Percentiles rank a stretch among this genome's conserved stretches.
Conservation (phyloP, 2,797 vertebrate genomes). For the Vultur gryphus region DNA sequence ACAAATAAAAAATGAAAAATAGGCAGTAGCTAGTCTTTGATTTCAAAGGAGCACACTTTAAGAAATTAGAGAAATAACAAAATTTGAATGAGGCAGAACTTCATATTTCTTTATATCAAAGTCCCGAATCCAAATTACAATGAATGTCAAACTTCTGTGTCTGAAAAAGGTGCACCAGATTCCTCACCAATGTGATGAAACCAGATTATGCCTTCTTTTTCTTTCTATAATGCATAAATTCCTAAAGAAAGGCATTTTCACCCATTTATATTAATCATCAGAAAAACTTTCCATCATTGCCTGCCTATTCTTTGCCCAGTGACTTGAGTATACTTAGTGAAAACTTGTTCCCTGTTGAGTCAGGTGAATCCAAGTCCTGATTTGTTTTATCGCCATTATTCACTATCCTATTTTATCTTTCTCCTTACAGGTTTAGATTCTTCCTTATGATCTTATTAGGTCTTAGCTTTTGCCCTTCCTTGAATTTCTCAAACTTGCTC, state of each 20-base stretch:
- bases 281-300: rapidly evolving
- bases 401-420: neutral
- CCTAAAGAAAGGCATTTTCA: neutral
- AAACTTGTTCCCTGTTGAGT: neutral
- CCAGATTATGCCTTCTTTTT: rapidly evolving
- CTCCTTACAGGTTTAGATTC: neutral
- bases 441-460: neutral
- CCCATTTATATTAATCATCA: neutral
- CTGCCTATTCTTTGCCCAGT: neutral
- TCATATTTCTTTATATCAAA: neutral
- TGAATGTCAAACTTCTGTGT: neutral
- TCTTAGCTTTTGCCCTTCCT: neutral
- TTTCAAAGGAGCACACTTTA: neutral
- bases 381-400: neutral
- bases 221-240: neutral
- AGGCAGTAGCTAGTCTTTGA: neutral
- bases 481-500: neutral
- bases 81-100: neutral
- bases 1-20: neutral
- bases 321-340: neutral
- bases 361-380: neutral
- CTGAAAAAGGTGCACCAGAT: neutral
- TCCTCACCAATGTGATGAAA: neutral
- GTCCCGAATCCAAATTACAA: neutral
- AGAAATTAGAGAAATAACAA: neutral